Base-by-base conservation (phyloP, 2,888 invertebrate species). In the Xylota sylvarum region DNA sequence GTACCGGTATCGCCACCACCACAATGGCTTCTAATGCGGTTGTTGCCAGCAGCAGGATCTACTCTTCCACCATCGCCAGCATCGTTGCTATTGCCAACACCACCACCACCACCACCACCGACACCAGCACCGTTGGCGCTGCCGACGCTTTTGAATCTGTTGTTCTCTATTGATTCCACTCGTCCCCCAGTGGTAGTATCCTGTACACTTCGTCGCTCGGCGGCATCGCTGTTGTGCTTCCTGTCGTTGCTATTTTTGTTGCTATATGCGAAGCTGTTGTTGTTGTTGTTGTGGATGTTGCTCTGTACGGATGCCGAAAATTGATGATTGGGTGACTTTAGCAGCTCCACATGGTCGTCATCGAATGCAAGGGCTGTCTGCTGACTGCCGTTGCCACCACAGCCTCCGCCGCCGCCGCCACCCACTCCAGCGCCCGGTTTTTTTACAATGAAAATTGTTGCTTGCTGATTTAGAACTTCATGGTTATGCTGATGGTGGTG, bases 301-400 rank as follows among this genome's bases (percentile, higher is more conserved):
- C 43, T 52, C 27, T 50, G 72, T 69, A 14, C 60, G 58, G 87
- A 65, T 73, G 73, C 79, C 70, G 86, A 82, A 86, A 88, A 89
- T 88, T 88, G 88, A 88, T 88, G 87, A 88, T 86, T 83, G 88
- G 88, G 80, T 81, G 86, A 85, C 88, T 88, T 88, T 85, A 88
- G 84, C 74, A 88, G 80, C 83, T 70, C 88, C 82, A 85, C 83
- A 69, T 82, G 82, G 67, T 82, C 81, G 32, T 84, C 88, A 56
- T 72, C 83, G 78, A 89, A 88, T 87, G 88, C 88, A 80, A 58
- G 37, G 52, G 76, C 52, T 88, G 69, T 67, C 74, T 60, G 81
- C 19, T 60, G 69, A 73, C 62, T 67, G 64, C 23, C 78, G 82
- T 35, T 35, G 5, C 37, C 37, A 10, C 10, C 12, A 9, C 4